Evolutionary conservation across 2,113 vertebrate species (phyloP).

Genomic region (Picathartes gymnocephalus): DNA sequence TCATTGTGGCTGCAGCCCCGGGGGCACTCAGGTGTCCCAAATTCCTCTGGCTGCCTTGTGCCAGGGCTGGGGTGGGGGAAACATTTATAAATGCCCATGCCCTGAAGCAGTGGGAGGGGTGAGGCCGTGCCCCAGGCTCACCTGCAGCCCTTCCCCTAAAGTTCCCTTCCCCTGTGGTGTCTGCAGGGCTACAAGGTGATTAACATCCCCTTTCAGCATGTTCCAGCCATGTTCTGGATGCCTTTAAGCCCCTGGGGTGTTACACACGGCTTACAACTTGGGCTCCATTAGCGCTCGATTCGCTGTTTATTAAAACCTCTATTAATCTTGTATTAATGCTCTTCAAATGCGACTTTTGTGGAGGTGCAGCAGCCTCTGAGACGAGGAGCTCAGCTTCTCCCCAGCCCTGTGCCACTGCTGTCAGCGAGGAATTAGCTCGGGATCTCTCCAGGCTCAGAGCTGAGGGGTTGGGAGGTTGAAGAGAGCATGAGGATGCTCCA

Average conservation of each 20-base stretch:
- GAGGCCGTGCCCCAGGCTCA: background rate
- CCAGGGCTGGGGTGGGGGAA: background rate
- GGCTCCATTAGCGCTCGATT: background rate
- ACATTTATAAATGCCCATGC: too few relatives aligned
- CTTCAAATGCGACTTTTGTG: background rate
- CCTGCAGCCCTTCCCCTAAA: background rate
- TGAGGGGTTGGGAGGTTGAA: background rate
- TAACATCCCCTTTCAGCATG: background rate
- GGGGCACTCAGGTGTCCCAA: background rate
- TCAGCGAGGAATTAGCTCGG: background rate
- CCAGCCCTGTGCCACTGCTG: background rate
- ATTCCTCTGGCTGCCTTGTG: background rate
- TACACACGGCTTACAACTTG: background rate
- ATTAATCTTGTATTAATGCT: constrained; percentile 4
- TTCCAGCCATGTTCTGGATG: background rate
- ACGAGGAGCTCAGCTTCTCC: background rate
- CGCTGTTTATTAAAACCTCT: background rate
- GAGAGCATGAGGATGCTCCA: background rate
- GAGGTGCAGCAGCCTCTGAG: background rate
- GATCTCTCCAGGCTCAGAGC: background rate
- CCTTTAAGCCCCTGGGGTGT: background rate
- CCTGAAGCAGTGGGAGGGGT: rapidly evolving
- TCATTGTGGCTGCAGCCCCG: rapidly evolving
- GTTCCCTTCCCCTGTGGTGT: background rate
- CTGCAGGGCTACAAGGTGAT: background rate